Evolutionary conservation across 2,888 invertebrate genomes (phyloP), one percentile per base, ranked within the genome.

Genomic region (Nipponacmea schrenckii): DNA sequence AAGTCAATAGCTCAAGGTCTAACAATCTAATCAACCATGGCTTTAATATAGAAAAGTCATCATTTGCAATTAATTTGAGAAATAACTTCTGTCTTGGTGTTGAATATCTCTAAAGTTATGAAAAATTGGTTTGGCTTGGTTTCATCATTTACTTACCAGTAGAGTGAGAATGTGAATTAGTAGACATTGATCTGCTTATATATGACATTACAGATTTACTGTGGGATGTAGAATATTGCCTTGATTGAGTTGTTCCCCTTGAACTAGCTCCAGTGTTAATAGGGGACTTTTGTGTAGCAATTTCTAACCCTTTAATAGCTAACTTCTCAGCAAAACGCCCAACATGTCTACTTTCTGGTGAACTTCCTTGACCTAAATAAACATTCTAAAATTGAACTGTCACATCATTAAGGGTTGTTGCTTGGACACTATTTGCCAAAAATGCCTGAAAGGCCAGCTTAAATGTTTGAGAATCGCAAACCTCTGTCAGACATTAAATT

Each of bases 351-450:
- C 85, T 84, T 68, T 83, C 79, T 0, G 83, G 77, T 20, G 86
- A 80, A 71, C 85, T 86, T 4, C 85, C 83, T 75, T 88, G 88
- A 70, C 87, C 88, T 86, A 69, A 7, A 72, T 71, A 45, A 64
- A 63, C 71, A 66, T 44, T 64, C 12, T 31, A 64, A 15, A 45
- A 14, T 65, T 50, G 46, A 46, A 63, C 46, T 56, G 20, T n/a
- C n/a, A n/a, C n/a, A n/a, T n/a, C n/a, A n/a, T n/a, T n/a, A n/a
- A n/a, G n/a, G n/a, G n/a, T n/a, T n/a, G n/a, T n/a, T n/a, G n/a
- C n/a, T n/a, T n/a, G n/a, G n/a, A n/a, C n/a, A n/a, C n/a, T n/a
- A n/a, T n/a, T n/a, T n/a, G n/a, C n/a, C n/a, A n/a, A n/a, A n/a
- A n/a, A n/a, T n/a, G n/a, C n/a, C n/a, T n/a, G n/a, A n/a, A n/a